Evolutionary conservation across 2,113 vertebrate species (phyloP).

Genomic region (Sciurus niger): DNA sequence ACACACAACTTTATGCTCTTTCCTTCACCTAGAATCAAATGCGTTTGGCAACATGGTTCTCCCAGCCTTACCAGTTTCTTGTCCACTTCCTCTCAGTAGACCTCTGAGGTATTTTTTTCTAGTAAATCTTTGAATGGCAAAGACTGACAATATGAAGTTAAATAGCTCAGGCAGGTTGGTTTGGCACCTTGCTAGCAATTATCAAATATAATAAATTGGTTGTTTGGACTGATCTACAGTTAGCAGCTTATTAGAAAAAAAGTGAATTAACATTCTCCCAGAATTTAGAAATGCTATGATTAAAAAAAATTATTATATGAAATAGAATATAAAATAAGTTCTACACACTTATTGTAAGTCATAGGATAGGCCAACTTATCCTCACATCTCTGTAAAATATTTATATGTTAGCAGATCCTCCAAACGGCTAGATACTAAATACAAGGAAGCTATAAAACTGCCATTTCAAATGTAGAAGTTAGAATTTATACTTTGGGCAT

Average conservation of each 20-base stretch:
- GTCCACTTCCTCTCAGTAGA: not conserved
- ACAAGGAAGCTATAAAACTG: not conserved
- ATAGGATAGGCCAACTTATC: not conserved
- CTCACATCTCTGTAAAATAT: conserved; percentile 1
- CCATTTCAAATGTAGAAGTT: not conserved
- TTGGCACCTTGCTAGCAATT: not conserved
- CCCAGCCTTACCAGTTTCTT: not conserved
- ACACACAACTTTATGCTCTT: not conserved
- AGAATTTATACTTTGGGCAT: not conserved
- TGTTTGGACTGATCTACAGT: not conserved
- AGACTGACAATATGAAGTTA: not conserved
- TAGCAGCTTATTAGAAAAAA: not conserved
- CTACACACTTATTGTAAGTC: not conserved
- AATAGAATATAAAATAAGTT: not conserved
- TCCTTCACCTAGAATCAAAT: not conserved
- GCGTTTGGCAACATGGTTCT: not conserved
- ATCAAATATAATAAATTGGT: not conserved
- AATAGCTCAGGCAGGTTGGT: not conserved
- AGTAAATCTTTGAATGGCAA: not conserved
- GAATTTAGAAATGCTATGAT: not conserved
- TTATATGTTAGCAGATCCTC: not conserved
- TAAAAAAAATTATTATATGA: not conserved
- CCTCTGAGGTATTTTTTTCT: not conserved
- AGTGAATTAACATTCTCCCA: not conserved
- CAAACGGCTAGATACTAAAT: not conserved